Base-by-base conservation (phyloP, 2,888 invertebrate species). In the Amphipoea oculea region DNA sequence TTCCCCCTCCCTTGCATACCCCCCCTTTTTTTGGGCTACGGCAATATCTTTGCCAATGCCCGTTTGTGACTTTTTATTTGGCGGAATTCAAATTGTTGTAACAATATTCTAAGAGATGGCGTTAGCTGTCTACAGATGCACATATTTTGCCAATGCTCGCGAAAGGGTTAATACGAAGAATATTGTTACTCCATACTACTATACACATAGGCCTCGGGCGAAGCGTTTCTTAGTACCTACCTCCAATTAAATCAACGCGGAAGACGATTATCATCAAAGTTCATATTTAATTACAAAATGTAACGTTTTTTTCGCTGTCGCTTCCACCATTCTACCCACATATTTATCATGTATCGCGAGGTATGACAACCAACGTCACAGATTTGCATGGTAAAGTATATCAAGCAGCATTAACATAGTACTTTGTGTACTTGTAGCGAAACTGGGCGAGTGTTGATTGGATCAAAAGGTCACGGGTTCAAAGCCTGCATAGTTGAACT, bases 391-490 rank as follows among this genome's bases (percentile, higher is more conserved):
- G 69, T 57, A 66, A 79, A 74, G 62, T 69, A 40, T 67, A 74
- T 62, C 48, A 65, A 40, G 40, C 20, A 72, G 69, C 29, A 82
- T 65, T 82, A 68, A 68, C 45, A 73, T 75, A 73, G 29, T 73
- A 65, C 71, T 74, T 76, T 36, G 51, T 72, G 45, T 67, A 76
- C 68, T 72, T 45, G 36, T 74, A 80, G 75, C 14, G 69, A 62
- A 81, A 78, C 79, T 89, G 69, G 84, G 73, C 68, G 77, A 81
- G 75, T 78, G 78, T 88, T 86, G 87, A 88, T 87, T 82, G 77
- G 76, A 82, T 74, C 78, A 72, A 87, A 87, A 88, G 85, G 87
- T 87, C 78, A 75, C 65, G 45, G 60, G 87, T 86, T 84, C 87
- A 79, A 63, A 82, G 73, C 77, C 66, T 74, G 77, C 78, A 63